Evolutionary conservation across 1,140 invertebrate species (phyloP).

Genomic region (Megalopta genalis): DNA sequence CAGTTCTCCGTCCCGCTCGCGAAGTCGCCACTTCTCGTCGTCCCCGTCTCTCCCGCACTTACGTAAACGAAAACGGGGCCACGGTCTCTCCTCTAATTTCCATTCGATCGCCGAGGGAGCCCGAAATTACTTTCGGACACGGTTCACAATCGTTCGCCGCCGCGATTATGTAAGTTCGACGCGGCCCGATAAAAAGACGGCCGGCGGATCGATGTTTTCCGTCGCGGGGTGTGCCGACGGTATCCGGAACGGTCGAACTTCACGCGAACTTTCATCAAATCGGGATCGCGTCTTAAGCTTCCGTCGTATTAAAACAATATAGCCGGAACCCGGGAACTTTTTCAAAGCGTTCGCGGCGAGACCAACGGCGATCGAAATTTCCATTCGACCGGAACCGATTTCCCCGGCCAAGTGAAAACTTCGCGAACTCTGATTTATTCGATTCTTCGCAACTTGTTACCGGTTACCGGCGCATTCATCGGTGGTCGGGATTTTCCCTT

Average conservation of each 20-base stretch:
- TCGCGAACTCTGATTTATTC: no score
- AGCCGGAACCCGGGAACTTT: neutral
- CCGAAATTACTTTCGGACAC: neutral
- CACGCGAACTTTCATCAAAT: neutral
- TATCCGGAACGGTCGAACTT: neutral
- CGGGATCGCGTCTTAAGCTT: neutral
- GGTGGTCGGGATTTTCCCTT: no score
- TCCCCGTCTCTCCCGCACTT: no score
- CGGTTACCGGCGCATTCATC: no score
- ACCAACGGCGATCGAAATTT: neutral
- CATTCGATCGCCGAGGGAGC: neutral
- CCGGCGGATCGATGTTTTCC: neutral
- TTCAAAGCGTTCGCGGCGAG: neutral
- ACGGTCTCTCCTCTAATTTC: constrained; percentile 8
- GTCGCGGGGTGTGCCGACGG: neutral
- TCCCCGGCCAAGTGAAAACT: no score
- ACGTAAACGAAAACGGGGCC: constrained; percentile 6
- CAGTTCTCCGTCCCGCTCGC: neutral
- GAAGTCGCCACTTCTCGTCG: neutral
- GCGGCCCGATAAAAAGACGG: neutral
- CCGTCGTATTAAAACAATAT: neutral
- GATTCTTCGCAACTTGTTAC: no score
- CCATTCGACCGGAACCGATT: no score
- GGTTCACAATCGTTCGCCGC: neutral
- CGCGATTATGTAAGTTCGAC: neutral